Conservation (phyloP, 2,888 invertebrate species). For the Smittia sp. region DNA sequence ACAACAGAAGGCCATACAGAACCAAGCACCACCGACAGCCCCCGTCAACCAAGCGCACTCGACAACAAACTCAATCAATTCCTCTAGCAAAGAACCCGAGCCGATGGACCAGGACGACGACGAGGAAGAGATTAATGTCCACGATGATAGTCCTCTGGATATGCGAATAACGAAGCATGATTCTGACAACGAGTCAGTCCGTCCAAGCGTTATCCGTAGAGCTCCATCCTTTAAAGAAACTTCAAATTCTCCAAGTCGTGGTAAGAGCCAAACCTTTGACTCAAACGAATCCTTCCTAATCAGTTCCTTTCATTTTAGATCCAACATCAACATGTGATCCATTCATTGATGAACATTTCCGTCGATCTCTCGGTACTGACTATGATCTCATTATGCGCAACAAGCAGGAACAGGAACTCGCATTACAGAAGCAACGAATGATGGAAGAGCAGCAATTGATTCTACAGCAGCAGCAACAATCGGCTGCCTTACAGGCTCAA, state of each 20-base stretch:
- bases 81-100: neutral
- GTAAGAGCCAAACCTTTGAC: neutral
- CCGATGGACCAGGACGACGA: conserved; percentile 42
- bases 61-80: conserved; percentile 20
- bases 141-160: conserved; percentile 43
- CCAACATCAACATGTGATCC: conserved; percentile 79
- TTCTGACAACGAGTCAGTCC: conserved; percentile 19
- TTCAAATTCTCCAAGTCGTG: conserved; percentile 29
- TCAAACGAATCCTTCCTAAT: neutral
- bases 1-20: conserved; percentile 13
- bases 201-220: conserved; percentile 32
- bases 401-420: conserved; percentile 45
- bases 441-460: conserved; percentile 53
- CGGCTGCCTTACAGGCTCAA: conserved; percentile 41
- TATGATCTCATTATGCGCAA: conserved; percentile 48
- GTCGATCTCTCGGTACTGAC: conserved; percentile 82
- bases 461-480: conserved; percentile 43
- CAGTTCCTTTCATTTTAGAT: conserved; percentile 54
- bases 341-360: conserved; percentile 93
- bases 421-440: conserved; percentile 57
- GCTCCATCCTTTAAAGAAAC: conserved; percentile 38
- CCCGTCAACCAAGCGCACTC: conserved; percentile 22
- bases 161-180: conserved; percentile 39
- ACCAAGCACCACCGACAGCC: neutral
- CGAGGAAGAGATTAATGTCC: conserved; percentile 42